These are phyloP conservation scores for Bubo scandiacus DNA, from an alignment of 2,113 vertebrate genomes.

Conservation along the genomic window DNA sequence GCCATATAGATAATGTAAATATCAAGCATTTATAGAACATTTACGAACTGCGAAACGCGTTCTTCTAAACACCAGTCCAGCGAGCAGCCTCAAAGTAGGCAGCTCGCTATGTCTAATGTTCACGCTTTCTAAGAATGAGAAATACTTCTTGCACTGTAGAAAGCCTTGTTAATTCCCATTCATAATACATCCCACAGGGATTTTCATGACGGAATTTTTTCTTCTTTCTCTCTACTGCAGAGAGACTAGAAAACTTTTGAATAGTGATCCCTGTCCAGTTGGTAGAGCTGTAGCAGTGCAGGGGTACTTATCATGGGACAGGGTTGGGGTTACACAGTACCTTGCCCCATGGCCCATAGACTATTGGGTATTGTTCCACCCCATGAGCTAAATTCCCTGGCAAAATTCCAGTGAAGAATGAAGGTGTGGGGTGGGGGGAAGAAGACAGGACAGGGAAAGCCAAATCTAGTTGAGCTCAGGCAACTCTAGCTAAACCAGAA, in stretches of 20 bases:
- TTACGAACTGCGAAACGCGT: not conserved
- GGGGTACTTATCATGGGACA: not conserved
- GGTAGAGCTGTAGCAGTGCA: not conserved
- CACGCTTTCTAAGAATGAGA: not conserved
- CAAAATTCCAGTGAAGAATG: not conserved
- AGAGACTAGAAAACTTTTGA: not conserved
- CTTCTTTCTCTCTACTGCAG: not conserved
- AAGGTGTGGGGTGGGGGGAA: not conserved
- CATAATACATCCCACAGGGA: not conserved
- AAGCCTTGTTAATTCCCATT: not conserved
- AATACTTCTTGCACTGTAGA: not conserved
- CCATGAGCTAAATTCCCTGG: not conserved
- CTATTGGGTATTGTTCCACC: not conserved
- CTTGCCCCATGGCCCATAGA: accelerated
- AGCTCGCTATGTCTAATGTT: not conserved
- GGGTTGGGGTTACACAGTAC: not conserved
- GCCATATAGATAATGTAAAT: not conserved
- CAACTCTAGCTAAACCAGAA: not conserved
- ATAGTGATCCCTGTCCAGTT: not conserved
- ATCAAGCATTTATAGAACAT: not conserved
- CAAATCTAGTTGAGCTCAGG: not conserved
- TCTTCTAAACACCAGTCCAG: not conserved
- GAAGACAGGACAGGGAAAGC: not conserved
- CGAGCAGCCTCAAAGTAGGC: not conserved
- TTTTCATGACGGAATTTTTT: not conserved